Conservation (phyloP, 2,888 invertebrate species). For the Drosophila quinaria region DNA sequence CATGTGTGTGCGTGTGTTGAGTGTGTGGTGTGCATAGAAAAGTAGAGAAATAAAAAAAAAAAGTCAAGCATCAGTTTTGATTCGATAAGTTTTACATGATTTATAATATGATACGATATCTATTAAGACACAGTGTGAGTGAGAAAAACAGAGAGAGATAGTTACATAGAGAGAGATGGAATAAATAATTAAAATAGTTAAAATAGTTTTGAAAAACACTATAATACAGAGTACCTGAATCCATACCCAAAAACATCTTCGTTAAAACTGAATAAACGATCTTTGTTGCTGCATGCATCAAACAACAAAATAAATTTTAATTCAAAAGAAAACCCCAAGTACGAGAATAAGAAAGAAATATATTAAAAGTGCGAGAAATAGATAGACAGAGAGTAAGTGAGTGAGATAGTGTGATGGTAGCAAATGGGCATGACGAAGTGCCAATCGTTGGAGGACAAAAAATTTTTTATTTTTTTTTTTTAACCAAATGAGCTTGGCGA, state of each 20-base stretch:
- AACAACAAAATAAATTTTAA: conserved; percentile 25
- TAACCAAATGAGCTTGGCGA: conserved; percentile 1
- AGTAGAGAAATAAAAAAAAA: conserved; percentile 58
- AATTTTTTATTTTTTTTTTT: no score
- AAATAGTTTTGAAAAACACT: background rate
- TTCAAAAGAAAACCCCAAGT: conserved; percentile 10
- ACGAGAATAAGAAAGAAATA: conserved; percentile 11
- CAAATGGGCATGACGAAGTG: conserved; percentile 9
- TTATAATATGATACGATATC: conserved; percentile 33
- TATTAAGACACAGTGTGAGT: conserved; percentile 20
- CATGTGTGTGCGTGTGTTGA: conserved; percentile 39
- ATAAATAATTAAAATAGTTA: conserved; percentile 11
- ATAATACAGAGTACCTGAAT: conserved; percentile 81
- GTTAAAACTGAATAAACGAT: conserved; percentile 92
- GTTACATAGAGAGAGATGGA: conserved; percentile 19
- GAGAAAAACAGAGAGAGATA: conserved; percentile 22
- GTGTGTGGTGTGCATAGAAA: conserved; percentile 37
- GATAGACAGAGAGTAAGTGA: conserved; percentile 7
- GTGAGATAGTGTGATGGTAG: conserved; percentile 19
- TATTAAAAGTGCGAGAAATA: background rate
- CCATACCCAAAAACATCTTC: conserved; percentile 90
- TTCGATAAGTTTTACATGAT: conserved; percentile 21
- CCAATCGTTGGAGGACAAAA: conserved; percentile 32
- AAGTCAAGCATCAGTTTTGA: conserved; percentile 64
- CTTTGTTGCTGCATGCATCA: conserved; percentile 93